Evolutionary conservation across 1,140 invertebrate genomes (phyloP), one percentile per base, ranked within the genome.

Genomic region (Samia ricini): DNA sequence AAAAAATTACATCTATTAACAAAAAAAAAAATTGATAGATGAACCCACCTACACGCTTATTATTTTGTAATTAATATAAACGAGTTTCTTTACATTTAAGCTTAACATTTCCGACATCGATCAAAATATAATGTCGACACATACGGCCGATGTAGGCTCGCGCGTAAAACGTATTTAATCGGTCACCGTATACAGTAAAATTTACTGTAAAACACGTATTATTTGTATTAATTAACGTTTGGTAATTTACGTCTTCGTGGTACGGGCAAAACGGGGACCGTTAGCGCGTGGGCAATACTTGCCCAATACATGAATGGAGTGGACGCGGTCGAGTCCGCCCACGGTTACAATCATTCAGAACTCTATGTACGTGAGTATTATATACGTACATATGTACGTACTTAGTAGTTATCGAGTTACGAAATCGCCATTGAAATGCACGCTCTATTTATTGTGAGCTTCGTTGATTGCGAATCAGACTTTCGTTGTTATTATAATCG

Each of bases 281-380:
- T 88, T 88, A 85, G 33, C 68, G 85, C 79, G 83, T 86, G 79
- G 83, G 85, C 59, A 18, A 55, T 6, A 60, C 22, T 88, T 88
- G 76, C 82, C 83, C 82, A 88, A 88, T 83, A 73, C 76, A 84
- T 88, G 85, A 88, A 88, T 88, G 85, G 81, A 83, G 68, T 73
- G 73, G 77, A 69, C 79, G 51, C 55, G 63, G 77, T 29, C 81
- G 63, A 59, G 80, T 85, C 65, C 83, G 75, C 85, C 82, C 65
- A 86, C 85, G 67, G 10, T 6, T 6, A 36, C 65, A 76, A 80
- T 83, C 77, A 87, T 83, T 85, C 79, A 79, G 79, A 79, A 80
- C 73, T 76, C 81, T 63, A 67, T 74, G 67, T 68, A 61, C 33
- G 33, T 8, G 26, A 8, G 26, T 29, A 29, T n/a, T n/a, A n/a